phyloP scores from a whole-genome alignment of 2,888 invertebrate genomes.

The Drosophila prolongata region DNA sequence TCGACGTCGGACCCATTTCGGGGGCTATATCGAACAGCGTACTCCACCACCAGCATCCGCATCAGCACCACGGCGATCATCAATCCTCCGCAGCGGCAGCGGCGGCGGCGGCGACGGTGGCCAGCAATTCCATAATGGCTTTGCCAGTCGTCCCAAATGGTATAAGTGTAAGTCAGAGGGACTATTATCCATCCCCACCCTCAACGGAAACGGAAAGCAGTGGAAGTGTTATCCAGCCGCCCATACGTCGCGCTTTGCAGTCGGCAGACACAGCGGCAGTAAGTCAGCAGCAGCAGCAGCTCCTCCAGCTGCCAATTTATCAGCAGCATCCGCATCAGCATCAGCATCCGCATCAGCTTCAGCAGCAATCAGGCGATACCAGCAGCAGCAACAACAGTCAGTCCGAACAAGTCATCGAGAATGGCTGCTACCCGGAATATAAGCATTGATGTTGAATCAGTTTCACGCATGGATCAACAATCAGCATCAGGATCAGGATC shows the following conservation, averaged over 20 bases:
- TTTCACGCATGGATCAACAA: no score
- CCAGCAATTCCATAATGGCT: slow-evolving; percentile 79
- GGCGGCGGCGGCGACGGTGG: slow-evolving; percentile 67
- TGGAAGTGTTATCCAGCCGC: slow-evolving; percentile 85
- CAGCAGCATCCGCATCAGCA: slow-evolving; percentile 54
- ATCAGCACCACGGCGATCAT: slow-evolving; percentile 84
- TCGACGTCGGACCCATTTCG: slow-evolving; percentile 86
- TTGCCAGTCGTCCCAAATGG: slow-evolving; percentile 83
- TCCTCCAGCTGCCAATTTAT: slow-evolving; percentile 55
- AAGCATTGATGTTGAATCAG: slow-evolving; percentile 87
- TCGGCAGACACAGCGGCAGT: slow-evolving; percentile 75
- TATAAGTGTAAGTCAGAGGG: slow-evolving; percentile 85
- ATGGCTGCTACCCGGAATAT: slow-evolving; percentile 90
- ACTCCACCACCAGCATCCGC: slow-evolving; percentile 82
- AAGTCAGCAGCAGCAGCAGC: slow-evolving; percentile 81
- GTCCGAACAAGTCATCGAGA: slow-evolving; percentile 86
- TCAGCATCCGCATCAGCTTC: slow-evolving; percentile 65
- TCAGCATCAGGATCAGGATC: neutral
- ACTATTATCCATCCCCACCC: slow-evolving; percentile 85
- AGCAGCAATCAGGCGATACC: slow-evolving; percentile 84
- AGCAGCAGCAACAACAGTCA: slow-evolving; percentile 84
- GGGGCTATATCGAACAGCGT: slow-evolving; percentile 84
- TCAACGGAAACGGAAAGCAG: slow-evolving; percentile 86
- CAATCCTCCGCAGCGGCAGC: slow-evolving; percentile 79
- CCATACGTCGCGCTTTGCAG: slow-evolving; percentile 76